phyloP scores from a whole-genome alignment of 2,888 invertebrate species.

The Tachystola acroxantha region DNA sequence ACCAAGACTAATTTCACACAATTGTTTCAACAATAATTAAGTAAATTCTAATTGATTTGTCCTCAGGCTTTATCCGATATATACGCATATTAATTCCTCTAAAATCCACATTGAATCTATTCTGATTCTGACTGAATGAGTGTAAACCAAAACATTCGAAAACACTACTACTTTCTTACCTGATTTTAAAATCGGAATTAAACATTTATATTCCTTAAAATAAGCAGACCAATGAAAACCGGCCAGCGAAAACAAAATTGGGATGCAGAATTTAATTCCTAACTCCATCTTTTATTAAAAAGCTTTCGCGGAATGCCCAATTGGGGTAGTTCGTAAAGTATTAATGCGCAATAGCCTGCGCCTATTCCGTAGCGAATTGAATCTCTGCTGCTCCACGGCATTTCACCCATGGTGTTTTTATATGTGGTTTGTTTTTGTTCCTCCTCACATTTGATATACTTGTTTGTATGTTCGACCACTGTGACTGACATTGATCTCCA shows the following conservation, averaged over 20 bases:
- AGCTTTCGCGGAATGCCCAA: slow-evolving; percentile 9
- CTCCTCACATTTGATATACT: background rate
- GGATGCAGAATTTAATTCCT: slow-evolving; percentile 11
- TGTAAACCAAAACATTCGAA: no score
- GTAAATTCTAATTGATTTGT: no score
- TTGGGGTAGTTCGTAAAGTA: slow-evolving; percentile 10
- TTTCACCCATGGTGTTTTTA: background rate
- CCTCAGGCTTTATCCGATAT: no score
- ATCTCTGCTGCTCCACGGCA: slow-evolving; percentile 1
- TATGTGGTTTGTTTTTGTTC: background rate
- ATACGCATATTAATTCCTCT: no score
- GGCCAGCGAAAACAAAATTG: slow-evolving; percentile 12
- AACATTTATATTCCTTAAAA: no score
- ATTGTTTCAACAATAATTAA: no score
- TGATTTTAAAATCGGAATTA: no score
- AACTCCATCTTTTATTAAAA: slow-evolving; percentile 12
- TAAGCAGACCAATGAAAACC: no score
- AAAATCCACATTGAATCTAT: no score
- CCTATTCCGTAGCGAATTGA: slow-evolving; percentile 5
- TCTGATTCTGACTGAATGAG: no score
- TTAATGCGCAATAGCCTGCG: slow-evolving; percentile 4
- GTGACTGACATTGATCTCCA: slow-evolving; percentile 11
- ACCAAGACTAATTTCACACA: no score
- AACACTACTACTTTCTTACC: no score
- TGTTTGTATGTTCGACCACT: background rate